Percentiles rank a stretch among this genome's conserved stretches.
These are phyloP conservation scores for human (Homo sapiens) DNA, from an alignment of 2,113 vertebrate species.

Conservation along the genomic window GRCh38 chr1:31884501-31885000, in stretches of 20 bases:
- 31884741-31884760: not conserved
- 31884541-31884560: not conserved
- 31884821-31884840: not conserved
- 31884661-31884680: not conserved
- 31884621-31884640: not conserved
- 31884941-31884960: no score
- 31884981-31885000: no score
- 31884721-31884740: not conserved
- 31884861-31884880: no score
- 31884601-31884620: not conserved
- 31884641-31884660: not conserved
- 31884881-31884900: no score
- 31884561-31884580: not conserved
- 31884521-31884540: not conserved
- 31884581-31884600: no score
- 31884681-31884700: not conserved
- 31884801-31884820: not conserved
- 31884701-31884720: not conserved
- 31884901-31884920: no score
- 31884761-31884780: not conserved
- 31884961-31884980: no score
- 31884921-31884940: no score
- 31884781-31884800: not conserved
- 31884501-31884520: no score
- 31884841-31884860: no score